phyloP scores from a whole-genome alignment of 2,797 vertebrate species.

The Paedocypris micromegethes region DNA sequence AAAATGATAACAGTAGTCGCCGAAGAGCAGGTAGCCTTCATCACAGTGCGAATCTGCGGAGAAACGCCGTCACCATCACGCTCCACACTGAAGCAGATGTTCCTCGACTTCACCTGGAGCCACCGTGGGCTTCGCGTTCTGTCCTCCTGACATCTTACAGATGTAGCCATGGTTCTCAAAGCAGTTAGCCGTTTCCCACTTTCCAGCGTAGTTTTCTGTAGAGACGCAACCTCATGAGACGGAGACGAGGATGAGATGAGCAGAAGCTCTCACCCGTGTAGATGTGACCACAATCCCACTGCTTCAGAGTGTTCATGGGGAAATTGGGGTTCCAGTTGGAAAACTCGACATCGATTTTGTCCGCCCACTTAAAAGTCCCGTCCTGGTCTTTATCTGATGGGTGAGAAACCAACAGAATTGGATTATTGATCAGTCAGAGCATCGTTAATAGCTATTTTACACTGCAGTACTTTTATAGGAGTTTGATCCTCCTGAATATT shows the following conservation, averaged over 20 bases:
- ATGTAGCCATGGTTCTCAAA: slow-evolving; percentile 71
- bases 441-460: too few relatives aligned
- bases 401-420: slow-evolving; percentile 10
- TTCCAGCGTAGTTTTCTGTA: slow-evolving; percentile 69
- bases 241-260: too few relatives aligned
- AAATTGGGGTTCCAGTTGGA: slow-evolving; percentile 66
- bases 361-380: slow-evolving; percentile 68
- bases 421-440: not conserved
- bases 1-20: slow-evolving; percentile 68
- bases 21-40: slow-evolving; percentile 62
- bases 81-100: not conserved
- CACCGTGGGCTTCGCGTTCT: slow-evolving; percentile 66
- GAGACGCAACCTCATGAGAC: too few relatives aligned
- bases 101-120: slow-evolving; percentile 57
- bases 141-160: slow-evolving; percentile 72
- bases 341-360: slow-evolving; percentile 54
- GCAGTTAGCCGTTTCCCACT: slow-evolving; percentile 75
- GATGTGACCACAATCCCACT: slow-evolving; percentile 76
- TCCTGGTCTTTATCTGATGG: slow-evolving; percentile 67
- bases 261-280: slow-evolving; percentile 63
- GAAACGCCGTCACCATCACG: not conserved
- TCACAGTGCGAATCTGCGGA: slow-evolving; percentile 68
- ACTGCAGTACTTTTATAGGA: too few relatives aligned
- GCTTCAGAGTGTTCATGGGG: slow-evolving; percentile 58
- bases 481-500: too few relatives aligned